Evolutionary conservation across 2,888 invertebrate species (phyloP).

Genomic region (Caenorhabditis plicata): DNA sequence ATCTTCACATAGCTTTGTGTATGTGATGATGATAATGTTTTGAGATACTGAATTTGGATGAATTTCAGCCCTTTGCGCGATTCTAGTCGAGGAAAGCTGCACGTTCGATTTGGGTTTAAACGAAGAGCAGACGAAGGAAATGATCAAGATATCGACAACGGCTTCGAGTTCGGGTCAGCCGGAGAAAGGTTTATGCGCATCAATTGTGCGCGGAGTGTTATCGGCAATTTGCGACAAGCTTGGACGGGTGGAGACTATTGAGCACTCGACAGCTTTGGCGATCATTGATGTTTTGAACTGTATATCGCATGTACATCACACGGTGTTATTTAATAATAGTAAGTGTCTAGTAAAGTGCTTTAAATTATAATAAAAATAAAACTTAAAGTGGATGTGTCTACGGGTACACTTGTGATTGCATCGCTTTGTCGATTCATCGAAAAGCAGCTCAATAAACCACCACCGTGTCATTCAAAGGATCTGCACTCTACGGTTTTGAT

Average conservation of each 20-base stretch:
- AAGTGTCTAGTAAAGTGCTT: constrained; percentile 6
- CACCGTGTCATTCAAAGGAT: constrained; percentile 87
- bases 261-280: constrained; percentile 49
- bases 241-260: constrained; percentile 49
- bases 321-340: constrained; percentile 57
- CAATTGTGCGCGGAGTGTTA: constrained; percentile 57
- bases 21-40: constrained; percentile 10
- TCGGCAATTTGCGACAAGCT: constrained; percentile 63
- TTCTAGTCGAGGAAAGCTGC: constrained; percentile 52
- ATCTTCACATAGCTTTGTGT: constrained; percentile 83
- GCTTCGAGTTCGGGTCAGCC: constrained; percentile 34
- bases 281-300: constrained; percentile 61
- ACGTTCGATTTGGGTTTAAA: constrained; percentile 46
- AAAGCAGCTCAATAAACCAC: constrained; percentile 89
- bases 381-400: constrained; percentile 60
- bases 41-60: background rate
- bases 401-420: constrained; percentile 73
- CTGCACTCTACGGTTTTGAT: constrained; percentile 85
- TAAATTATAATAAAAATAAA: background rate
- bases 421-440: constrained; percentile 98
- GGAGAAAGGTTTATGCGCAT: constrained; percentile 51
- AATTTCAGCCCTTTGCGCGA: constrained; percentile 39
- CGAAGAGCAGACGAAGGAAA: constrained; percentile 43
- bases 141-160: constrained; percentile 36
- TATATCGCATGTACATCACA: constrained; percentile 51